Conservation (phyloP, 2,113 vertebrate genomes). For the Erythrocercus mccallii region DNA sequence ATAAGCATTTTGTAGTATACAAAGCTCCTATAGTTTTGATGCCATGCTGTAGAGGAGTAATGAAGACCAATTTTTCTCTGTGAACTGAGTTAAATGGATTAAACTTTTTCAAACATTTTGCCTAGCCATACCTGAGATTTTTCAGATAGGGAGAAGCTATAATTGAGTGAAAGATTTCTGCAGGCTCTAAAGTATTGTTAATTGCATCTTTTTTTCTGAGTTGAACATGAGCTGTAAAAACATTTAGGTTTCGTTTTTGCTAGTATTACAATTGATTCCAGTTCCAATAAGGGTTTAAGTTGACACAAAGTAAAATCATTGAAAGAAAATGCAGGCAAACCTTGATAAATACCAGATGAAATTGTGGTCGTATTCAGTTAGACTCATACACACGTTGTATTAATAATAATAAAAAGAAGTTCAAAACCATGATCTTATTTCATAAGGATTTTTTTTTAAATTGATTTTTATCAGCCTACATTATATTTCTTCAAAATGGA, state of each 20-base stretch:
- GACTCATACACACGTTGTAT: conserved; percentile 51
- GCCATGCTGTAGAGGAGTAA: not conserved
- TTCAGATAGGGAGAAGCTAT: not conserved
- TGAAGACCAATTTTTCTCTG: not conserved
- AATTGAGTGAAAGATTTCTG: conserved; percentile 29
- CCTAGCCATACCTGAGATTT: not conserved
- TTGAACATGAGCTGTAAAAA: conserved; percentile 20
- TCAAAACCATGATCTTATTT: conserved; percentile 63
- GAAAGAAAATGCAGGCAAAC: conserved; percentile 53
- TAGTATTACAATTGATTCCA: conserved; percentile 56
- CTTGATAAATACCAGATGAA: conserved; percentile 64
- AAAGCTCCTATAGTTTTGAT: not conserved
- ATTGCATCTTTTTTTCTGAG: conserved; percentile 22
- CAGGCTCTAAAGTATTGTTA: conserved; percentile 10
- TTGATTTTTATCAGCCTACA: conserved; percentile 37
- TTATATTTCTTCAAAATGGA: conserved; percentile 42
- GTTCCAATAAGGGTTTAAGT: conserved; percentile 49
- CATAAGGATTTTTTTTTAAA: not conserved
- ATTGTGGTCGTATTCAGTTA: conserved; percentile 46
- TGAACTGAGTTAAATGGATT: not conserved
- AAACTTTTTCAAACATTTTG: not conserved
- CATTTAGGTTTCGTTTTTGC: conserved; percentile 37
- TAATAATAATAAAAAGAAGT: conserved; percentile 65
- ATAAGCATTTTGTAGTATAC: not conserved
- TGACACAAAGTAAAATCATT: conserved; percentile 63